Conservation (phyloP, 1,140 invertebrate genomes). For the Drosophila albomicans region DNA sequence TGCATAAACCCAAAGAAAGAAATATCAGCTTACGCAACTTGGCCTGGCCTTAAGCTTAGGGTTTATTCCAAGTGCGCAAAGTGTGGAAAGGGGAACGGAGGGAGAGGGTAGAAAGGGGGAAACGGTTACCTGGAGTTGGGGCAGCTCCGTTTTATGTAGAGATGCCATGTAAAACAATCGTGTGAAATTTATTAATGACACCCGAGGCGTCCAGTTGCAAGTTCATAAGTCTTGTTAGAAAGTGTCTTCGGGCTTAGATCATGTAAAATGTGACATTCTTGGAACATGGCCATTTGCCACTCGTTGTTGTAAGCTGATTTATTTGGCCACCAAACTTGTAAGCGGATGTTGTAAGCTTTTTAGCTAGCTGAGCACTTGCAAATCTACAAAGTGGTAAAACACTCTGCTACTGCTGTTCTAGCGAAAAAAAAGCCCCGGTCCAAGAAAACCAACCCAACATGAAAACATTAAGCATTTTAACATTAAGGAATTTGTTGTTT, state of each 20-base stretch:
- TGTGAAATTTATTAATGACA: constrained; percentile 81
- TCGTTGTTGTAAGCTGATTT: constrained; percentile 52
- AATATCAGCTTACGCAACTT: constrained; percentile 71
- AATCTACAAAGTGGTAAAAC: constrained; percentile 54
- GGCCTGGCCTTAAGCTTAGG: constrained; percentile 20
- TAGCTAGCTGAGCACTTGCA: constrained; percentile 49
- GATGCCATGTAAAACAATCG: constrained; percentile 60
- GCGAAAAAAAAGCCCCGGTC: constrained; percentile 46
- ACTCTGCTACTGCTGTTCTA: constrained; percentile 54
- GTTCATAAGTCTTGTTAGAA: constrained; percentile 53
- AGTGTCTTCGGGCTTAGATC: constrained; percentile 48
- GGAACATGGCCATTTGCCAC: constrained; percentile 44
- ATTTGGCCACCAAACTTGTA: constrained; percentile 59
- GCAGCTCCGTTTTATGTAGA: constrained; percentile 29
- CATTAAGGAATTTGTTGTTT: constrained; percentile 4
- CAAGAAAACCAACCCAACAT: constrained; percentile 20
- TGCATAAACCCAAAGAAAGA: constrained; percentile 60
- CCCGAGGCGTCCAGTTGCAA: constrained; percentile 35
- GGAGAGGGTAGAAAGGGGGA: neutral
- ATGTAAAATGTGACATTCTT: constrained; percentile 58
- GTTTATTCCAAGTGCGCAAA: neutral
- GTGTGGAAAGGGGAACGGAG: neutral
- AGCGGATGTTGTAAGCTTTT: constrained; percentile 68
- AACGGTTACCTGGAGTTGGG: neutral
- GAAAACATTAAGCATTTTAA: constrained; percentile 25